Evolutionary conservation across 1,140 invertebrate genomes (phyloP), one percentile per base, ranked within the genome.

Genomic region (Anastrepha ludens): DNA sequence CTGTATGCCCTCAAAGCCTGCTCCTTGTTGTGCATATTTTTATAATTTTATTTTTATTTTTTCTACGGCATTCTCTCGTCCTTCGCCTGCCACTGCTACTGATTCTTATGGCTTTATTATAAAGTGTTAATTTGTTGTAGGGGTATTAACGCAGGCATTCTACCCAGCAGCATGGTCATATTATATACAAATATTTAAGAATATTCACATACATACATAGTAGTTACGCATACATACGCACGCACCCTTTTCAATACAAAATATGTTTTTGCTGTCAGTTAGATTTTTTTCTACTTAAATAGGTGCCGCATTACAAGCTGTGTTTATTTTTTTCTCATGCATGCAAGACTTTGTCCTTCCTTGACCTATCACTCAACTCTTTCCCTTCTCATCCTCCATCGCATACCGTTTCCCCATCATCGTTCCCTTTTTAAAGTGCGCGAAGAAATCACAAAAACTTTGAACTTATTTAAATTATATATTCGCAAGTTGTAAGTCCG

Each of bases 81-180:
- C 67, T 74, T 74, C 67, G 67, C 15, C 39, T 58, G 74, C 74
- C 13, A 13, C 41, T 50, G 74, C 47, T 29, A 81, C 74, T 55
- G 74, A 58, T 55, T 55, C 74, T 81, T 81, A 81, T 81, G 47
- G 74, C 47, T 44, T 81, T 81, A 81, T 81, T 81, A 20, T 55
- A 81, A 55, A 81, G 74, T 81, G 74, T 81, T 81, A 81, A 81
- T 81, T 81, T 81, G 74, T 81, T 81, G 47, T 20, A 29, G 44
- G 74, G 39, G 13, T 74, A 74, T 74, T 74, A 81, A 81, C n/a
- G 20, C 47, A 55, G 60, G n/a, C 60, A 62, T 15, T 8, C 44
- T 55, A 20, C 8, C n/a, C 74, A 3, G 44, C 47, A 78, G 41
- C 2, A 20, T 8, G 4, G 70, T n/a, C 7, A 9, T 50, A 50